Conservation (phyloP, 2,888 invertebrate species). For the Julus scandinavius region DNA sequence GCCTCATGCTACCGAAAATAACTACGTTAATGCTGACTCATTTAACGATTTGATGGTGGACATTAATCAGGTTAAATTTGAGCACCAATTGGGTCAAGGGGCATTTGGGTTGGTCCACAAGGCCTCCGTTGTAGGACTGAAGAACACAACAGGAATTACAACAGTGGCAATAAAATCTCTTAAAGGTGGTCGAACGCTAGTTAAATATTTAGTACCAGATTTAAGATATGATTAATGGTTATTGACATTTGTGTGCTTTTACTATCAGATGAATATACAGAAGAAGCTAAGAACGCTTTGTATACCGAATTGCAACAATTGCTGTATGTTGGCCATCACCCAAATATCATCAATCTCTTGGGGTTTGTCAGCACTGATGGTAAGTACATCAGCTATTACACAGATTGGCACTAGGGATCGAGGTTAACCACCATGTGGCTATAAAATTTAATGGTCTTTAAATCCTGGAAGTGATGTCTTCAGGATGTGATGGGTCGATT, state of each 20-base stretch:
- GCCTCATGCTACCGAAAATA: slow-evolving; percentile 52
- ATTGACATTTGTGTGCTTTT: neutral
- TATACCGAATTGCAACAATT: slow-evolving; percentile 55
- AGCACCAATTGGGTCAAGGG: slow-evolving; percentile 54
- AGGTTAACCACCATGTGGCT: neutral
- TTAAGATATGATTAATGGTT: neutral
- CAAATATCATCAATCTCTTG: slow-evolving; percentile 55
- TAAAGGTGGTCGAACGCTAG: slow-evolving; percentile 40
- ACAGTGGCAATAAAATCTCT: slow-evolving; percentile 53
- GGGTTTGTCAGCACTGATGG: slow-evolving; percentile 54
- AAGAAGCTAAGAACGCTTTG: slow-evolving; percentile 54
- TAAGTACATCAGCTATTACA: slow-evolving; percentile 19
- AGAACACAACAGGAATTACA: slow-evolving; percentile 7
- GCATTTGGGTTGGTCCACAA: slow-evolving; percentile 55
- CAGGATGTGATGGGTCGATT: neutral
- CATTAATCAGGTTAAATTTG: slow-evolving; percentile 53
- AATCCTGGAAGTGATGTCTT: neutral
- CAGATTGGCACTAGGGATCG: neutral
- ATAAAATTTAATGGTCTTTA: slow-evolving; percentile 20
- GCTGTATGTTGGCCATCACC: slow-evolving; percentile 56
- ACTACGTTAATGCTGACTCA: slow-evolving; percentile 48
- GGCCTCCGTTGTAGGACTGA: slow-evolving; percentile 51
- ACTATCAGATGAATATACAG: neutral
- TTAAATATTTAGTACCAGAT: neutral
- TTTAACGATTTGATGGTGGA: slow-evolving; percentile 51